Conservation (phyloP, 1,140 invertebrate genomes). For the Oedothorax gibbosus region DNA sequence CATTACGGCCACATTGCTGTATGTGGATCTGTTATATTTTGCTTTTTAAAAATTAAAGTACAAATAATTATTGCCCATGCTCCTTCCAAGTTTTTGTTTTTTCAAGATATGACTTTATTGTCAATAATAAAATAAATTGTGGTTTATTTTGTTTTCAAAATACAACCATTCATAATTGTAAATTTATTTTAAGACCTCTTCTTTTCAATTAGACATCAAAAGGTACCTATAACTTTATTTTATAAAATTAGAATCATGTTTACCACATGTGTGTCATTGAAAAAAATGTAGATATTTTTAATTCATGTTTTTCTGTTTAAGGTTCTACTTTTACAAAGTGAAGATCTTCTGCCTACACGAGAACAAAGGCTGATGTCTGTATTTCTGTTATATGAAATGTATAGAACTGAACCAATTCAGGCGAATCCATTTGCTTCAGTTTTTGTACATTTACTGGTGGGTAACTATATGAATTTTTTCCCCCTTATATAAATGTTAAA, state of each 20-base stretch:
- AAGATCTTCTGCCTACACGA: slow-evolving; percentile 76
- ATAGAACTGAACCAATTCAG: slow-evolving; percentile 76
- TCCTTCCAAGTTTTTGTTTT: too few species aligned
- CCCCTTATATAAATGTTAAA: too few species aligned
- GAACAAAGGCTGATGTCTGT: slow-evolving; percentile 78
- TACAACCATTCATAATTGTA: slow-evolving; percentile 64
- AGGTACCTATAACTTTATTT: slow-evolving; percentile 63
- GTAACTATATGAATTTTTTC: slow-evolving; percentile 53
- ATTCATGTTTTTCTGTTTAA: slow-evolving; percentile 65
- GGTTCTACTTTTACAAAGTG: slow-evolving; percentile 78
- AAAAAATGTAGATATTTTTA: background rate
- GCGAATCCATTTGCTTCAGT: slow-evolving; percentile 80
- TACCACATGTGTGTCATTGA: too few species aligned
- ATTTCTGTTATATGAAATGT: slow-evolving; percentile 80
- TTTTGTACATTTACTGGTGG: slow-evolving; percentile 76
- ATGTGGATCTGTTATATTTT: too few species aligned
- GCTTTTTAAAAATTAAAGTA: too few species aligned
- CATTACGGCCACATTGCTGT: too few species aligned
- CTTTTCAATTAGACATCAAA: slow-evolving; percentile 61
- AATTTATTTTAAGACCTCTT: background rate
- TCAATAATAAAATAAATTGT: too few species aligned
- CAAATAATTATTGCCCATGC: too few species aligned
- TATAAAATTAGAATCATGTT: too few species aligned
- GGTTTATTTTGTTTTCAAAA: too few species aligned
- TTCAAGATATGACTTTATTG: too few species aligned